Base-by-base conservation (phyloP, 1,140 invertebrate genomes). In the Apolygus lucorum region DNA sequence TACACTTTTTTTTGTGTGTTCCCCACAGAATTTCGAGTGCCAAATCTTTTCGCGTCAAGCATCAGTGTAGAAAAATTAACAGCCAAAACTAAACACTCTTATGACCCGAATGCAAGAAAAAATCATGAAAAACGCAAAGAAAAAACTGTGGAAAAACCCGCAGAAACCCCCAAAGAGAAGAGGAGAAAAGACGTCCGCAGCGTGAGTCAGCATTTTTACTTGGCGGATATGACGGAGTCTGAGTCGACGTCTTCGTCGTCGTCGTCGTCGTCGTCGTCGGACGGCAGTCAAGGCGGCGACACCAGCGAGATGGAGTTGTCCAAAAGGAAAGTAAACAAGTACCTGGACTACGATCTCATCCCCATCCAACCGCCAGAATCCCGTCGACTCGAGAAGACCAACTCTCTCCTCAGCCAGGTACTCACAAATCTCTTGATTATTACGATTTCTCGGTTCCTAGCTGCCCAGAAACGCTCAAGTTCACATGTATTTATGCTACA, bases 151-250 rank as follows among this genome's bases (percentile, higher is more conserved):
- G n/a, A n/a, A n/a, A n/a, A n/a, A n/a, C n/a, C n/a, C n/a, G n/a
- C n/a, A n/a, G n/a, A n/a, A n/a, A n/a, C n/a, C 34, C 17, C 34
- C 34, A 49, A 49, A 49, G 17, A 17, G 34, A 17, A 17, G 54
- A 59, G 4, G 22, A 24, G 11, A 59, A 59, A 59, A 59, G 22
- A 59, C 11, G 54, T 59, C 4, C 54, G 54, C 2, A 59, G 54
- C 54, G 54, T 59, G 8, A 59, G 54, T 22, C 54, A 59, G 22
- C 54, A 59, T 24, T 59, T 59, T 22, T 14, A 17, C 54, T 24
- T 59, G 13, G 54, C 54, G 4, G 54, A 59, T 59, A 11, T 59
- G 54, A 59, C 54, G 13, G 54, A 59, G 22, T 59, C 54, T 24
- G 54, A 59, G 22, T 17, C 13, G 11, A 4, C 11, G 22, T 17